Base-by-base conservation (phyloP, 2,888 invertebrate genomes). In the Callimorpha dominula region DNA sequence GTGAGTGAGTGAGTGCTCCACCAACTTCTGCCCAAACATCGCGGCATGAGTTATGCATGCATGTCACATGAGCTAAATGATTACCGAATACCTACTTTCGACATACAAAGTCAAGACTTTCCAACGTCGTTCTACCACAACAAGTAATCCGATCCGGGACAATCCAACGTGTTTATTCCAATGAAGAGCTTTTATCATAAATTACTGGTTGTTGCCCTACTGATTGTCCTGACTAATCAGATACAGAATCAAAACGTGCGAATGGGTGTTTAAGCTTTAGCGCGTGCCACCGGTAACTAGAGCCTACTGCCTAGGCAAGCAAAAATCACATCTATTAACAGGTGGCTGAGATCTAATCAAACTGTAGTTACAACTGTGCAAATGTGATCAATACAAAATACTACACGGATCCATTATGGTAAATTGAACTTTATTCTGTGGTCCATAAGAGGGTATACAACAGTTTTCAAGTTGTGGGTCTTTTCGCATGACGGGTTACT, bases 401-500 rank as follows among this genome's bases (percentile, higher is more conserved):
- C 49, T 64, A 71, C 67, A 57, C 52, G 65, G 17, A 17, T 20
- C 2, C 9, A 12, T 15, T 63, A 68, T 69, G 66, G 71, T 4
- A 81, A 75, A 76, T 60, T 79, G 40, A 20, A 65, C 40, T 70
- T 63, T 84, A 64, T 57, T 46, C 9, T 17, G 2, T 8, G 46
- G 1, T 31, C 7, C 46, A 63, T 79, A 84, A 76, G 69, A 54
- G 73, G 68, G 73, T 20, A 46, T 57, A 43, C 31, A 46, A 52
- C 17, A 68, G 74, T 65, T 75, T 70, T 50, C 77, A 77, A 77
- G 65, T 65, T 72, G 71, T 72, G 76, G 78, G 79, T 78, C 75
- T 85, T 46, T 80, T 77, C 75, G 75, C 78, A 81, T 84, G 81
- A 83, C 76, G 76, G 80, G 80, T 84, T 81, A 85, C 83, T 84